Evolutionary conservation across 2,797 vertebrate species (phyloP).

Genomic region (Crossoptilon crossoptilon): DNA sequence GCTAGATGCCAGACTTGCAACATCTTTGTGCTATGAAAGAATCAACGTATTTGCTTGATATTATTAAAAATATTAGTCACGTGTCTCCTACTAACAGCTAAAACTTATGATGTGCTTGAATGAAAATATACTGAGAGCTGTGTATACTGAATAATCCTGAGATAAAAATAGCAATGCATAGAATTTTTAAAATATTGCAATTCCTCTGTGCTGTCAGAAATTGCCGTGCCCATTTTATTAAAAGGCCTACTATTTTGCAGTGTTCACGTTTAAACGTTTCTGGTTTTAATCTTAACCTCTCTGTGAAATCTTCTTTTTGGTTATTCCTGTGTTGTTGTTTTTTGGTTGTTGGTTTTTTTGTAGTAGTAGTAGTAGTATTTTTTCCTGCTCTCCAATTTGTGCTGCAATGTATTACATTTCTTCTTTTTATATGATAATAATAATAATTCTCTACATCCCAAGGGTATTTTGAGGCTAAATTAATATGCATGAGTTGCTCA

Average conservation of each 20-base stretch:
- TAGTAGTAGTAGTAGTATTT: background rate
- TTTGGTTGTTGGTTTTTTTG: background rate
- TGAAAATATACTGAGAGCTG: background rate
- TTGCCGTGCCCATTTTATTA: background rate
- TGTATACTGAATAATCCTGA: background rate
- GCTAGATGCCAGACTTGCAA: background rate
- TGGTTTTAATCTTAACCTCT: background rate
- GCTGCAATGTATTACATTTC: background rate
- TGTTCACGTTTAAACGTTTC: background rate
- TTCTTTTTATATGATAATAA: background rate
- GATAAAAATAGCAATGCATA: background rate
- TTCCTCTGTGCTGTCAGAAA: background rate
- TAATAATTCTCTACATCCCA: background rate
- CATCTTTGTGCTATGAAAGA: background rate
- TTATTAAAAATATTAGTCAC: background rate
- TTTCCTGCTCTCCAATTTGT: background rate
- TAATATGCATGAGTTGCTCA: constrained; percentile 1
- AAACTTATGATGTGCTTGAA: background rate
- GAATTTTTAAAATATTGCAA: background rate
- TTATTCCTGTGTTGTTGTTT: background rate
- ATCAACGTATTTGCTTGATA: background rate
- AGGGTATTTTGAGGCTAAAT: constrained; percentile 6
- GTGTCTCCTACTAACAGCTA: background rate
- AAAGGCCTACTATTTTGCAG: background rate
- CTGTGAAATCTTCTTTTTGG: background rate